Evolutionary conservation across 2,888 invertebrate genomes (phyloP).

Genomic region (Ellobium chinense): DNA sequence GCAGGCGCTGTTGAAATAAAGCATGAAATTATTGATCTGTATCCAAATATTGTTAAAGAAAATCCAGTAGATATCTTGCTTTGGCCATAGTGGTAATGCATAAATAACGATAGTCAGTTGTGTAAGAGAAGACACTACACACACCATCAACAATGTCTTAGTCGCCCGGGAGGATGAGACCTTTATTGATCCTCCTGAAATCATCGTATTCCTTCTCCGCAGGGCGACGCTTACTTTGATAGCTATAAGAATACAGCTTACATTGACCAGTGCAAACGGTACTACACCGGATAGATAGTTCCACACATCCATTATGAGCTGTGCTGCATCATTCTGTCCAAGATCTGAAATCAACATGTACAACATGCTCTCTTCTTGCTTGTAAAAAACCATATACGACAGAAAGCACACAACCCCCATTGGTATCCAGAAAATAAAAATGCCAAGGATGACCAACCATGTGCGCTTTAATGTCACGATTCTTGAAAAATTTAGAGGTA

Average conservation of each 20-base stretch:
- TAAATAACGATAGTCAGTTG: background rate
- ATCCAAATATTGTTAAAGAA: background rate
- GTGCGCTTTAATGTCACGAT: background rate
- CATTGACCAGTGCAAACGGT: background rate
- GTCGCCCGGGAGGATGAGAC: background rate
- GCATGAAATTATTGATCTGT: background rate
- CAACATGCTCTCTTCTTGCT: background rate
- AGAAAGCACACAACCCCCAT: too few relatives aligned
- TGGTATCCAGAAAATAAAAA: background rate
- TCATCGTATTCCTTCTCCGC: background rate
- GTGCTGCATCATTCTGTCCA: background rate
- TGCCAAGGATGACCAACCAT: background rate
- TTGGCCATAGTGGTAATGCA: too few relatives aligned
- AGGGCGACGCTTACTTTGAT: background rate
- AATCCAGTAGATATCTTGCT: background rate
- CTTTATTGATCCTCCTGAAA: background rate
- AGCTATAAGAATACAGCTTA: background rate
- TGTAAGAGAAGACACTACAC: background rate
- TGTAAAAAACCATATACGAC: slow-evolving; percentile 3
- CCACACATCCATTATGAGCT: background rate
- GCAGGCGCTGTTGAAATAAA: background rate
- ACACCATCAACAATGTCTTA: background rate
- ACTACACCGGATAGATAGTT: too few relatives aligned
- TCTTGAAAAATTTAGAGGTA: background rate
- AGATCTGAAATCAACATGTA: background rate